Evolutionary conservation across 2,113 vertebrate genomes (phyloP), one percentile per base, ranked within the genome.

Genomic region (Eublepharis macularius): DNA sequence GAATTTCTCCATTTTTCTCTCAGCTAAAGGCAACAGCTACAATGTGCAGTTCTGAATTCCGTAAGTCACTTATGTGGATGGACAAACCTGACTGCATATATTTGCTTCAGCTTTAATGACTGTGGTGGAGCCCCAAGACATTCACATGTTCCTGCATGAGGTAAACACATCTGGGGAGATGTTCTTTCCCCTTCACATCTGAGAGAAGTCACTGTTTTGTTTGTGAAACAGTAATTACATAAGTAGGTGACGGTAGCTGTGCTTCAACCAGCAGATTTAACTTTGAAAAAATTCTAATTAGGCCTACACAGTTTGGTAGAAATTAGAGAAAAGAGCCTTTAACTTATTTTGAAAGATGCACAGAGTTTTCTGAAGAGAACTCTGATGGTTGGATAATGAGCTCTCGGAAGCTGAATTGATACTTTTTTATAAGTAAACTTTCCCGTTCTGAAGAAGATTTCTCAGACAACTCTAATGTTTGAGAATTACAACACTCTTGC

Each of bases 401-500:
- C 7, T 85, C 63, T 69, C 1, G 41, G 76, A 77, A 17, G 2
- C 13, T 34, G 78, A 80, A 72, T 36, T 60, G 39, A 0, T 3
- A 60, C 34, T 82, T 89, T 24, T 63, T 29, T 41, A 74, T 47
- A 84, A 79, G 75, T 43, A 84, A 86, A 80, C 1, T 60, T 2
- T 60, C 76, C 0, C 39, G 2, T 16, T 83, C 72, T 73, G 19
- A 73, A 14, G 4, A 63, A 83, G 72, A 74, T 69, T 39, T 49
- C 76, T 43, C 66, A 5, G 66, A 72, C 49, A 80, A 21, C 7
- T 45, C 32, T 73, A 69, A 43, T 16, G 3, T 19, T 32, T 16
- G 11, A 57, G 5, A 65, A 79, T 74, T 90, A 34, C 9, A 89
- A 24, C 17, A 82, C 1, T 85, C 3, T 32, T 66, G 4, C 24